Percentiles rank a stretch among this genome's conserved stretches.
Evolutionary conservation across 2,888 invertebrate genomes (phyloP).

Genomic region (Carabus problematicus): DNA sequence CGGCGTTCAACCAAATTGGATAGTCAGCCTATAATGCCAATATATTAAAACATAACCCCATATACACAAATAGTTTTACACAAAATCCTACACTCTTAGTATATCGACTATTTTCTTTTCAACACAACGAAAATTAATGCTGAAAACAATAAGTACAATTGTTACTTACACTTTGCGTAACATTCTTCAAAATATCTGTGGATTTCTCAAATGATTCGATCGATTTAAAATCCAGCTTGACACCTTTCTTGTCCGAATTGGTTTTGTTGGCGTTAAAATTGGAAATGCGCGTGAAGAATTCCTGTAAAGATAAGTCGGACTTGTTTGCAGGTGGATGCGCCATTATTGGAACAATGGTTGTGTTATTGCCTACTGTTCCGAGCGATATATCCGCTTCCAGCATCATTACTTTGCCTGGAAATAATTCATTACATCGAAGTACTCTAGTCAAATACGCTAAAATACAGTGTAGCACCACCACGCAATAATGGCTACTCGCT

Average conservation of each 20-base stretch:
- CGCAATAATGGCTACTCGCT: too few relatives aligned
- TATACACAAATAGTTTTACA: too few relatives aligned
- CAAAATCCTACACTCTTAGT: too few relatives aligned
- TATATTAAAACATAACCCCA: neutral
- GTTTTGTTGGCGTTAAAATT: slow-evolving; percentile 62
- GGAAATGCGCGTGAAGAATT: slow-evolving; percentile 66
- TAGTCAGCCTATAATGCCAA: slow-evolving; percentile 65
- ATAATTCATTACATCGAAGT: slow-evolving; percentile 27
- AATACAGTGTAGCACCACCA: too few relatives aligned
- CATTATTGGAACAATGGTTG: slow-evolving; percentile 76
- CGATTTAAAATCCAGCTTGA: slow-evolving; percentile 89
- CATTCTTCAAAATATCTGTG: slow-evolving; percentile 58
- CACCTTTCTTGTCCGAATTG: slow-evolving; percentile 67
- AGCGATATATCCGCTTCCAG: slow-evolving; percentile 85
- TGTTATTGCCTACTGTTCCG: slow-evolving; percentile 63
- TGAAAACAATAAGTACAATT: too few relatives aligned
- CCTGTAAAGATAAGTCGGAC: slow-evolving; percentile 78
- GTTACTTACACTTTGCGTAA: slow-evolving; percentile 2
- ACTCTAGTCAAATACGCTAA: too few relatives aligned
- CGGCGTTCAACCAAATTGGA: slow-evolving; percentile 89
- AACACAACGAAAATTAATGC: too few relatives aligned
- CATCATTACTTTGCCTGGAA: slow-evolving; percentile 74
- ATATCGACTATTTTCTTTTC: too few relatives aligned
- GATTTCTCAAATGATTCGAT: slow-evolving; percentile 74
- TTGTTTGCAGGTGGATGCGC: slow-evolving; percentile 78